These are phyloP conservation scores for Drosophila gaucha DNA, from an alignment of 2,888 invertebrate species.

Conservation along the genomic window DNA sequence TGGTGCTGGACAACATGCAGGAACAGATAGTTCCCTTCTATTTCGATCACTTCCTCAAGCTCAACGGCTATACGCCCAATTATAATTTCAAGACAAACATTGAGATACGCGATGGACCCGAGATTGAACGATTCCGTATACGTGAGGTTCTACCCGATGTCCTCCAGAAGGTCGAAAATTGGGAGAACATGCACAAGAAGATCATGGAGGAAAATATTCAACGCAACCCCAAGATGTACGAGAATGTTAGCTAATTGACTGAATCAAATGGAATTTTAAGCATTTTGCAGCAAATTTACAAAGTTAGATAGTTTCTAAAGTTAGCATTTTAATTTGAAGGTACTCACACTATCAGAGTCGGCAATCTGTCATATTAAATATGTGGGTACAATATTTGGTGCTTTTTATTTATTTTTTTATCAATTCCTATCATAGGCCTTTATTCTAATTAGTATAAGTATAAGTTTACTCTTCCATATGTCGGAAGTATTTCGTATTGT, in stretches of 20 bases:
- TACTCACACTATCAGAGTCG: no score
- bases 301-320: constrained; percentile 18
- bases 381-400: neutral
- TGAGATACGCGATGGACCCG: constrained; percentile 81
- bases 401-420: neutral
- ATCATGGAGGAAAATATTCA: constrained; percentile 83
- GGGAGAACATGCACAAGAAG: constrained; percentile 73
- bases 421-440: neutral
- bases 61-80: constrained; percentile 83
- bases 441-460: neutral
- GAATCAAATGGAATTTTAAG: neutral
- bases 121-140: constrained; percentile 69
- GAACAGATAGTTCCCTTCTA: constrained; percentile 83
- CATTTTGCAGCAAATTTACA: constrained; percentile 3
- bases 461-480: neutral
- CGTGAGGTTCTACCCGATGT: constrained; percentile 71
- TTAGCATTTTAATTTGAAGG: constrained; percentile 23
- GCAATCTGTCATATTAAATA: neutral
- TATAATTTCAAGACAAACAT: constrained; percentile 83
- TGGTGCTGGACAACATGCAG: constrained; percentile 73
- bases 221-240: constrained; percentile 82
- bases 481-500: neutral
- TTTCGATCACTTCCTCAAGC: constrained; percentile 83
- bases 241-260: constrained; percentile 69
- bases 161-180: constrained; percentile 63